Evolutionary conservation across 2,888 invertebrate species (phyloP).

Genomic region (Molanna angustata): DNA sequence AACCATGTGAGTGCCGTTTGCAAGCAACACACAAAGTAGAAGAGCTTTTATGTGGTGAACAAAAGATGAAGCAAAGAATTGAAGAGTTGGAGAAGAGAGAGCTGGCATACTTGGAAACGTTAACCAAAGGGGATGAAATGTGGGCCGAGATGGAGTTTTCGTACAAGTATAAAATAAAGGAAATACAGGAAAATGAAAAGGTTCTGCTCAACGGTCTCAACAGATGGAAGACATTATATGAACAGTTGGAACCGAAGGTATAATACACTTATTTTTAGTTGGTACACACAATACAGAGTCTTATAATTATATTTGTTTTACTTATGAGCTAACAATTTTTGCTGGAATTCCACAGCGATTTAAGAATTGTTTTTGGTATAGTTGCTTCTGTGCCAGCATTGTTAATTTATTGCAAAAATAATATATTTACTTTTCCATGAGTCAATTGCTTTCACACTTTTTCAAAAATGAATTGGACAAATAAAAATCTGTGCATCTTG

Average conservation of each 20-base stretch:
- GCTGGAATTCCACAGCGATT: no score
- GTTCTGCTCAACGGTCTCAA: slow-evolving; percentile 47
- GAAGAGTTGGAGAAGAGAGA: slow-evolving; percentile 63
- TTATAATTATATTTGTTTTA: no score
- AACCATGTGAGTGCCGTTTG: slow-evolving; percentile 37
- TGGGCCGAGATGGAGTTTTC: slow-evolving; percentile 67
- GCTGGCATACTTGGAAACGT: slow-evolving; percentile 65
- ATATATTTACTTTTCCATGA: no score
- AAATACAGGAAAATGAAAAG: slow-evolving; percentile 47
- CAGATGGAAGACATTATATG: slow-evolving; percentile 55
- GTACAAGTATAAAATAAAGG: slow-evolving; percentile 59
- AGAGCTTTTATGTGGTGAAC: slow-evolving; percentile 53
- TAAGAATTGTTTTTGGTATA: no score
- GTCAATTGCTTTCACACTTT: no score
- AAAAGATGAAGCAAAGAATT: slow-evolving; percentile 60
- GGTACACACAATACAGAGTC: no score
- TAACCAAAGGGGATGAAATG: slow-evolving; percentile 69
- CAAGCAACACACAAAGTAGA: slow-evolving; percentile 43
- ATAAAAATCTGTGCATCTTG: no score
- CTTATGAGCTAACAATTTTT: no score
- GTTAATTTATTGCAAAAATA: no score
- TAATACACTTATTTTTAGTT: no score
- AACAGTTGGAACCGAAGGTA: slow-evolving; percentile 44
- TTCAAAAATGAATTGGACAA: no score
- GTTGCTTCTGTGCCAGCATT: no score